A percentile compares a stretch with the other conserved stretches of the same genome.
Evolutionary conservation across 37 sponge, comb jelly and placozoan species (phyloP).

Genomic region (Lycopodina hypogea): DNA sequence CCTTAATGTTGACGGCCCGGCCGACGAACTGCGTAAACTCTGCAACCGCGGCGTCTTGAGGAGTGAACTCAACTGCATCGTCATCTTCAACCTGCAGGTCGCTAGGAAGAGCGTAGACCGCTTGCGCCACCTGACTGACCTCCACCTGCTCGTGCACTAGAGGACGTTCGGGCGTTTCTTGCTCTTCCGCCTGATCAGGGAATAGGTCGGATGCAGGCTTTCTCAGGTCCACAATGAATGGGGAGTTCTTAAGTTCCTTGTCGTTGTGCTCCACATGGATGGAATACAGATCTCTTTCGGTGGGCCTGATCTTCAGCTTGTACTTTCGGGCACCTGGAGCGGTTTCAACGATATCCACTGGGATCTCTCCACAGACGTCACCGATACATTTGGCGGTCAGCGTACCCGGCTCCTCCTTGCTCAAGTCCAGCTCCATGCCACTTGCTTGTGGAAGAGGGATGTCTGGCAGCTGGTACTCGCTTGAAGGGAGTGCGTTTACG

Average conservation of each 20-base stretch:
- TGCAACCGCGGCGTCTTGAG: not conserved
- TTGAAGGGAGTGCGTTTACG: not conserved
- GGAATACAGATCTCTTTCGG: constrained; percentile 36
- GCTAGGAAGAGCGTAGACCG: constrained; percentile 32
- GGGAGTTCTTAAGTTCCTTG: constrained; percentile 38
- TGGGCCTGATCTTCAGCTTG: constrained; percentile 41
- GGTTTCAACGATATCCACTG: constrained; percentile 26
- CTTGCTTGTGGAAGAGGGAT: not conserved
- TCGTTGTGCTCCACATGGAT: constrained; percentile 37
- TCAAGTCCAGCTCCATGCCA: constrained; percentile 16
- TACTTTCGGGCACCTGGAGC: constrained; percentile 20
- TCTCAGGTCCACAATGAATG: constrained; percentile 44
- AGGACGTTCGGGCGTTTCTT: not conserved
- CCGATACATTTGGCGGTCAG: constrained; percentile 54
- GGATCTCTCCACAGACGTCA: constrained; percentile 31
- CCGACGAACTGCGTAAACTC: constrained; percentile 26
- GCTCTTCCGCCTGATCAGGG: not conserved
- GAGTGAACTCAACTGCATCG: not conserved
- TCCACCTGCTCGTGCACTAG: constrained; percentile 19
- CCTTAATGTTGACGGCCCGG: constrained; percentile 18
- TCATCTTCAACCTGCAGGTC: constrained; percentile 28
- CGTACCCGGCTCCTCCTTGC: constrained; percentile 21
- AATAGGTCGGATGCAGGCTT: not conserved
- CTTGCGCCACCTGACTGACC: constrained; percentile 31
- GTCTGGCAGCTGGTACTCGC: constrained; percentile 15